A percentile compares a stretch with the other conserved stretches of the same genome.
phyloP scores from a whole-genome alignment of 2,888 invertebrate species.

The Drosophila macrothrix region DNA sequence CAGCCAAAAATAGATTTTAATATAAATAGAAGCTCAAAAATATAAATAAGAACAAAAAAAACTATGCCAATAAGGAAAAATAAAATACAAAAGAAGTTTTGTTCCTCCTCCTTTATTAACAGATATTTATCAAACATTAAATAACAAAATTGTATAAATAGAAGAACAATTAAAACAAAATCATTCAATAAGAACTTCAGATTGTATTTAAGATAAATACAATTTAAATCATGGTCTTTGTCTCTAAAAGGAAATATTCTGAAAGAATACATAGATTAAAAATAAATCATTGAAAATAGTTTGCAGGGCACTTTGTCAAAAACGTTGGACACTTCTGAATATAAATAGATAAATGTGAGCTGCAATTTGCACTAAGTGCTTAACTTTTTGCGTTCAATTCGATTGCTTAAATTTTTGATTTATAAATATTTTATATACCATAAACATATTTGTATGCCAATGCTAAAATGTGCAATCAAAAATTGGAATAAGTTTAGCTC shows the following conservation, averaged over 20 bases:
- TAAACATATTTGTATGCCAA: background rate
- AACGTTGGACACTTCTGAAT: background rate
- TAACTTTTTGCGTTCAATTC: background rate
- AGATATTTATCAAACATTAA: background rate
- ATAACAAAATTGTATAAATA: background rate
- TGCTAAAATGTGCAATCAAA: constrained; percentile 4
- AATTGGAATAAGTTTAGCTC: constrained; percentile 2
- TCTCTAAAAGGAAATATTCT: background rate
- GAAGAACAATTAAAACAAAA: background rate
- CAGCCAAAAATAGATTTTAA: background rate
- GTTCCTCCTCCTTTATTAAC: background rate
- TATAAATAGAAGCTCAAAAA: background rate
- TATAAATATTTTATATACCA: background rate
- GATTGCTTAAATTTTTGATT: background rate
- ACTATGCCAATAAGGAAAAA: background rate
- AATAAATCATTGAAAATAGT: background rate
- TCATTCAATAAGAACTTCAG: background rate
- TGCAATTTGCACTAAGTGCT: background rate
- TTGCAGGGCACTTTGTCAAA: background rate
- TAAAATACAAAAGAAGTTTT: background rate
- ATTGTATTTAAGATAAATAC: background rate
- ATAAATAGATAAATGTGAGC: background rate
- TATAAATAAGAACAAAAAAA: background rate
- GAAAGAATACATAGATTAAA: background rate
- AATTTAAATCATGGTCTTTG: background rate